phyloP scores from a whole-genome alignment of 2,797 vertebrate species.

The Peromyscus eremicus region DNA sequence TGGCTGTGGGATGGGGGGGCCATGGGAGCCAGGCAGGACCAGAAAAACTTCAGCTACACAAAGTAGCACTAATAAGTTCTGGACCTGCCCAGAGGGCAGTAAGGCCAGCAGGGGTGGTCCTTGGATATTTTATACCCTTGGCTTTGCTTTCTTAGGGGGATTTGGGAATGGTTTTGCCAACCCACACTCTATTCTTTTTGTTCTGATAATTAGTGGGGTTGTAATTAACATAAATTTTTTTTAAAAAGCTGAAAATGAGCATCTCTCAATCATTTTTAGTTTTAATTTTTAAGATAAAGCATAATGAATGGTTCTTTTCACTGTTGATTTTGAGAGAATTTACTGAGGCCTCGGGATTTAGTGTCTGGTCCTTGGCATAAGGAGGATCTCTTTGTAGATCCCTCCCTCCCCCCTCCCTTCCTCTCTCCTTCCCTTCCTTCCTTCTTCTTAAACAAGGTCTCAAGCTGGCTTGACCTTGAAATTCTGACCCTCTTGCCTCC shows the following conservation, averaged over 20 bases:
- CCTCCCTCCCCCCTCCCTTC: not conserved
- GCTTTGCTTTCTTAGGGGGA: not conserved
- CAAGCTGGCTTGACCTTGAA: not conserved
- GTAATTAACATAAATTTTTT: not conserved
- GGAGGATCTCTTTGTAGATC: not conserved
- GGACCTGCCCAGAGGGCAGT: not conserved
- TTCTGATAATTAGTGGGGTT: slow-evolving; percentile 23
- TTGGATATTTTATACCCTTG: not conserved
- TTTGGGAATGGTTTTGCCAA: not conserved
- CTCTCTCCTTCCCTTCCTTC: not conserved
- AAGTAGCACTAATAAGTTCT: not conserved
- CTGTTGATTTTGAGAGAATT: slow-evolving; percentile 4
- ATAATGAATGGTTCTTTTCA: not conserved
- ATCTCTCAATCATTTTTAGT: not conserved
- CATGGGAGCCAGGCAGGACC: too few relatives aligned
- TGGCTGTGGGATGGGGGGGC: too few relatives aligned
- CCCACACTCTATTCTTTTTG: slow-evolving; percentile 1
- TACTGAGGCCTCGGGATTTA: not conserved
- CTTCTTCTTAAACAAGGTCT: not conserved
- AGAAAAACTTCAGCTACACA: not conserved
- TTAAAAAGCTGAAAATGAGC: slow-evolving; percentile 48
- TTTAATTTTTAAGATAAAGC: slow-evolving; percentile 25
- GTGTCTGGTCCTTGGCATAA: not conserved
- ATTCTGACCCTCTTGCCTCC: not conserved
- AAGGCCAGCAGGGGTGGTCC: not conserved